Base-by-base conservation (phyloP, 2,888 invertebrate genomes). In the Megaustenia siamemsis region DNA sequence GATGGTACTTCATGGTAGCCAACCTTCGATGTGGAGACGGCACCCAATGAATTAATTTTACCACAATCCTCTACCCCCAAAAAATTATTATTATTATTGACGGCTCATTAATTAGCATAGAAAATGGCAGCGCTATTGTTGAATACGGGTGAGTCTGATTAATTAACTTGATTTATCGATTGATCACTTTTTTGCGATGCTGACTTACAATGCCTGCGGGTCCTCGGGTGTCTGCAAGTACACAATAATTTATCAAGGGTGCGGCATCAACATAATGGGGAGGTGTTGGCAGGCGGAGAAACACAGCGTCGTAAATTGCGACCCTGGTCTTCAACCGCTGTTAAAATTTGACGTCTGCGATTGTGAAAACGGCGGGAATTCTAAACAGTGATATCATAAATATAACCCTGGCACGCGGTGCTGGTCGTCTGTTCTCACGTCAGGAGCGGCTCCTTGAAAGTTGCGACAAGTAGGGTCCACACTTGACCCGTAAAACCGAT, bases 301-400 rank as follows among this genome's bases (percentile, higher is more conserved):
- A 78, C 78, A 78, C 24, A 28, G 66, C 78, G 43, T 63, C 63
- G 66, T 66, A 78, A 78, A 78, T 78, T 66, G 38, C 15, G 5
- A 12, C 32, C 6, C n/a, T 28, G 28, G 43, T 63, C 63, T 43
- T n/a, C 40, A 0, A 28, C 0, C 28, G 53, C 78, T 66, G 66
- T 78, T 63, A 78, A 78, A 78, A 78, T 63, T 63, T 78, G 78
- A 78, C 78, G 63, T 40, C 43, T 60, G 78, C 28, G 66, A 63
- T 24, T 28, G 60, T 40, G 63, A 40, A 78, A 66, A 78, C n/a
- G 21, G 63, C 6, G 77, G 60, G 63, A 73, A 28, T 73, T 73
- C 49, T 73, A 45, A 73, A 73, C 49, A 73, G 73, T 73, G 73
- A 43, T 49, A 6, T 35, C 28, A 49, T 73, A 73, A 73, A 73